Evolutionary conservation across 2,113 vertebrate species (phyloP), one percentile per base, ranked within the genome.

Genomic region (Montifringilla adamsi): DNA sequence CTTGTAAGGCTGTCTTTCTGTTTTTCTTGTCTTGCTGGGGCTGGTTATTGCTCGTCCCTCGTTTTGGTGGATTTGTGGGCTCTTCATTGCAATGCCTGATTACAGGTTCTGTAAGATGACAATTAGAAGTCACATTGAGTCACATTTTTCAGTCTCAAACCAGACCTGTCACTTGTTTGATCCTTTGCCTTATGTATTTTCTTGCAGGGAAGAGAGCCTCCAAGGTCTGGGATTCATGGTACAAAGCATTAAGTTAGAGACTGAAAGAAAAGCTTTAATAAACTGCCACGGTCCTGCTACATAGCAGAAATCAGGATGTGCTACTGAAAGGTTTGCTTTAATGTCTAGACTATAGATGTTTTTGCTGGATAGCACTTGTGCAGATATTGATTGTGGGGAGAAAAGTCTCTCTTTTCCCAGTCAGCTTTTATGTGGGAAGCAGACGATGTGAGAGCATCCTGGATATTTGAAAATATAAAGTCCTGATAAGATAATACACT

Each of bases 281-380:
- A 95, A 94, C 41, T 76, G 23, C 55, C 23, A 10, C 9, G 7
- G 70, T 63, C 79, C 26, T 76, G 89, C 28, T 85, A 35, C 59
- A 66, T 91, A 73, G 49, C 67, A 89, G 95, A 94, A 87, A 90
- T 84, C 62, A 69, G n/a, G 79, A 76, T 84, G 41, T 68, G 44
- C 76, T 95, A 82, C 59, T 88, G 89, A 96, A 93, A 92, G 81
- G 44, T 44, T 96, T 80, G 55, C 70, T 97, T 90, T 91, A 87
- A 95, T 90, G 73, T 94, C 80, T 96, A 90, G 82, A 75, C 68
- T 69, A 43, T 26, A 82, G 68, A 49, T 66, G 91, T 89, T 75
- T 96, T 28, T 94, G 35, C 60, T 81, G 66, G 84, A 91, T 89
- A 59, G 19, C 49, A 52, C 72, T 96, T 80, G 68, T 80, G 95